A percentile compares a stretch with the other conserved stretches of the same genome.
phyloP scores from a whole-genome alignment of 2,113 vertebrate genomes.

The Hippocampus zosterae region DNA sequence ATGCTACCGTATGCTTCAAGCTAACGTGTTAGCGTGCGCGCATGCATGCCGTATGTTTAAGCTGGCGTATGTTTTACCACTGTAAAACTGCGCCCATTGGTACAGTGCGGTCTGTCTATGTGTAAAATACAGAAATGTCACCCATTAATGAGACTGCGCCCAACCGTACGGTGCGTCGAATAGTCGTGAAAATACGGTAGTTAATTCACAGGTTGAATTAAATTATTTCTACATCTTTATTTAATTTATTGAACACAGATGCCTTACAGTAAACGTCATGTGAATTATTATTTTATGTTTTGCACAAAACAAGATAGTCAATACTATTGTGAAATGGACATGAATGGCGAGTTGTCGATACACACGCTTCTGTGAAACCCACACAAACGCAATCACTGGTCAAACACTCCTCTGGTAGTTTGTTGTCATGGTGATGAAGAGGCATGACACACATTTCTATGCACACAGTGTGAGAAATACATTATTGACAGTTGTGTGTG shows the following conservation, averaged over 20 bases:
- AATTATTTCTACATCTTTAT: neutral
- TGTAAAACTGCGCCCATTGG: too few relatives aligned
- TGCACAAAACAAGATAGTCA: slow-evolving; percentile 1
- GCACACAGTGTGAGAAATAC: neutral
- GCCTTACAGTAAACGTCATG: neutral
- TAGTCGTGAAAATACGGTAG: too few relatives aligned
- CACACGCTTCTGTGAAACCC: slow-evolving; percentile 1
- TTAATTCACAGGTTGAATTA: neutral
- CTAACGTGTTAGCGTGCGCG: too few relatives aligned
- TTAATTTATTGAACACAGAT: neutral
- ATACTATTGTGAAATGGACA: slow-evolving; percentile 2
- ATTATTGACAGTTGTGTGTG: slow-evolving; percentile 6
- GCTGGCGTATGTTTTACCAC: too few relatives aligned
- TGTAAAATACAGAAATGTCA: too few relatives aligned
- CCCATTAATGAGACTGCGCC: too few relatives aligned
- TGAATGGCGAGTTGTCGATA: slow-evolving; percentile 1
- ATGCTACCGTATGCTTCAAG: too few relatives aligned
- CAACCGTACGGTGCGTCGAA: too few relatives aligned
- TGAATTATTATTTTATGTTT: neutral
- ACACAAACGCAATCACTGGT: slow-evolving; percentile 3
- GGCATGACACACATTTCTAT: slow-evolving; percentile 13
- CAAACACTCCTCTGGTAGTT: slow-evolving; percentile 19
- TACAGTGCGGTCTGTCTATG: too few relatives aligned
- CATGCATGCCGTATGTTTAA: too few relatives aligned
- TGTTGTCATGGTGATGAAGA: slow-evolving; percentile 35